Evolutionary conservation across 2,888 invertebrate genomes (phyloP), one percentile per base, ranked within the genome.

Genomic region (Pristionchus entomophagus): DNA sequence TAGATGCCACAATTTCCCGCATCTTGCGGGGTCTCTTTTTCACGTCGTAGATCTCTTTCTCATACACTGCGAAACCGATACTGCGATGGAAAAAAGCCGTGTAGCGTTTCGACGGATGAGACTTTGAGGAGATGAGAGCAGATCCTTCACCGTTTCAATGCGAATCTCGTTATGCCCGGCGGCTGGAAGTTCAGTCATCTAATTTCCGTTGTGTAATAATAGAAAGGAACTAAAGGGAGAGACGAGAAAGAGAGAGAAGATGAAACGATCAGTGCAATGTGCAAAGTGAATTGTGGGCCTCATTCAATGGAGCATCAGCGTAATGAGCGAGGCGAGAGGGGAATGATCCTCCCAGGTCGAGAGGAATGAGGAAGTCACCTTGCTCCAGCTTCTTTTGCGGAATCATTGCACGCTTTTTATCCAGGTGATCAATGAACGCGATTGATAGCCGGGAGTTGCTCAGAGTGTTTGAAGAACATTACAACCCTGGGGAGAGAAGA

Each of bases 201-300:
- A 22, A 45, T 69, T 69, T 65, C 65, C 65, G 65, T 32, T 73
- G 73, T 51, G 56, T 51, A 80, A 80, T 53, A 80, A 80, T 80
- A 32, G 35, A 53, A 45, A 35, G 73, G 73, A 73, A 73, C 73
- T 73, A 26, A 29, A 49, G 80, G 22, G 80, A 80, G 80, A 80
- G 80, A 19, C n/a, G 45, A 45, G 45, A 45, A 14, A 45, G 45
- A 35, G 82, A 59, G 59, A 29, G 59, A 29, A 38, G 81, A 81
- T 35, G 56, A 81, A 81, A 53, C 38, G 53, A 53, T 35, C 53
- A 53, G 56, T 56, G 81, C 38, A 81, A 29, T 77, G 77, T 41
- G 53, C 53, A 51, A 59, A 82, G 41, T 80, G 78, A 80, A 80
- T 80, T 80, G 78, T 80, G 78, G 78, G 78, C 26, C 78, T 51